Evolutionary conservation across 1,140 invertebrate genomes (phyloP).

Genomic region (Zaprionus africanus): DNA sequence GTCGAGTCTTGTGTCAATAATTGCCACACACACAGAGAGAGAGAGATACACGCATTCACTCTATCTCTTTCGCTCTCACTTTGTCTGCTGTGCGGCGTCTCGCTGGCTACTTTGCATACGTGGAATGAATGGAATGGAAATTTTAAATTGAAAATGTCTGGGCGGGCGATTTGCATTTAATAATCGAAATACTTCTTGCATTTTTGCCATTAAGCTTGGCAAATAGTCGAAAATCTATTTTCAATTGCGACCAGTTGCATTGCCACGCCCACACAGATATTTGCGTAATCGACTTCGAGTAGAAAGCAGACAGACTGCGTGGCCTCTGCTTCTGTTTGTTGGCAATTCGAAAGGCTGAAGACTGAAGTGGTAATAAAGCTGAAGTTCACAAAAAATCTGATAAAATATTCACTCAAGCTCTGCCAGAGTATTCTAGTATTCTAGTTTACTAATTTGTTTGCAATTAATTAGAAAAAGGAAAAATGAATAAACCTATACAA

Average conservation of each 20-base stretch:
- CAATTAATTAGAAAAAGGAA: background rate
- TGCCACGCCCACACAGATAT: slow-evolving; percentile 33
- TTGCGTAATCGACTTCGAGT: slow-evolving; percentile 57
- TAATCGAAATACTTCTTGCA: slow-evolving; percentile 66
- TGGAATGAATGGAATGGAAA: slow-evolving; percentile 68
- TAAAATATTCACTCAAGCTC: background rate
- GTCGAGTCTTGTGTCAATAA: slow-evolving; percentile 75
- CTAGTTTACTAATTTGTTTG: background rate
- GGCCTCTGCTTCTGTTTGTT: slow-evolving; percentile 37
- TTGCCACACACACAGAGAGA: slow-evolving; percentile 66
- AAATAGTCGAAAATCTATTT: slow-evolving; percentile 53
- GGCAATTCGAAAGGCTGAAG: slow-evolving; percentile 26
- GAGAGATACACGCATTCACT: slow-evolving; percentile 35
- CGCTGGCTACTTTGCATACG: slow-evolving; percentile 67
- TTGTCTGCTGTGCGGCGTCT: slow-evolving; percentile 16
- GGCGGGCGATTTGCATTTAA: slow-evolving; percentile 75
- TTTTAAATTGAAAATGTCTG: slow-evolving; percentile 72
- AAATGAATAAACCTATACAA: background rate
- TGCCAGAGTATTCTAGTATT: background rate
- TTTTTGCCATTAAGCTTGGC: slow-evolving; percentile 60
- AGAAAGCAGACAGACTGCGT: slow-evolving; percentile 15
- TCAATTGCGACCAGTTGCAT: slow-evolving; percentile 26
- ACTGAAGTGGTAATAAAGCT: background rate
- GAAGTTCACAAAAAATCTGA: background rate
- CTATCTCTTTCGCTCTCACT: background rate